phyloP scores from a whole-genome alignment of 2,888 invertebrate genomes.

The Venustoraphidia nigricollis region DNA sequence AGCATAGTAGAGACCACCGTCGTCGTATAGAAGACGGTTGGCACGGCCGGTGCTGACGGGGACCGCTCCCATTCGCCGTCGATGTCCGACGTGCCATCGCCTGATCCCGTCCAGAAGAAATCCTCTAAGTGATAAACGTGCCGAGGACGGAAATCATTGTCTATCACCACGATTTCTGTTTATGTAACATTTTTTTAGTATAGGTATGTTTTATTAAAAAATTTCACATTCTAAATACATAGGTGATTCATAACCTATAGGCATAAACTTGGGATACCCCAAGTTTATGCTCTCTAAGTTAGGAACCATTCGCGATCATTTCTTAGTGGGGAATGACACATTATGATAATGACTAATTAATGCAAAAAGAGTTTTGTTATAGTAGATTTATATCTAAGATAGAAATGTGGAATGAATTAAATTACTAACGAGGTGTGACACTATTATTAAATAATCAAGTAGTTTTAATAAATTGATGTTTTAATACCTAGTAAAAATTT shows the following conservation, averaged over 20 bases:
- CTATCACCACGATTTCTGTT: conserved; percentile 12
- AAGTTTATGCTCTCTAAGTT: too few relatives aligned
- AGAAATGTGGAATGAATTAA: too few relatives aligned
- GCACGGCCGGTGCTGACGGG: conserved; percentile 21
- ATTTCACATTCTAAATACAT: neutral
- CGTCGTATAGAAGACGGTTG: conserved; percentile 46
- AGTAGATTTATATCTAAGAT: too few relatives aligned
- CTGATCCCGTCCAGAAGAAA: conserved; percentile 81
- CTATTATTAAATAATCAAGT: too few relatives aligned
- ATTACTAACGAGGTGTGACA: too few relatives aligned
- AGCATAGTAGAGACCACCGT: conserved; percentile 58
- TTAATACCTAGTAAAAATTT: too few relatives aligned
- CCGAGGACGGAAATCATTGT: conserved; percentile 17
- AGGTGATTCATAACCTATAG: neutral
- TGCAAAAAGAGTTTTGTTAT: neutral
- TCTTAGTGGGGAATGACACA: neutral
- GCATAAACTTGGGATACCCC: too few relatives aligned
- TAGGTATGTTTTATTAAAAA: neutral
- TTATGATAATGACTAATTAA: neutral
- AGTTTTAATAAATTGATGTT: too few relatives aligned
- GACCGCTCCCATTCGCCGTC: conserved; percentile 21
- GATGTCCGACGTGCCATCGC: conserved; percentile 50
- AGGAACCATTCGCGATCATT: too few relatives aligned
- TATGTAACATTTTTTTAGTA: conserved; percentile 1
- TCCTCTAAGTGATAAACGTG: conserved; percentile 50